These are phyloP conservation scores for Notodonta ziczac DNA, from an alignment of 2,888 invertebrate genomes.

Conservation along the genomic window DNA sequence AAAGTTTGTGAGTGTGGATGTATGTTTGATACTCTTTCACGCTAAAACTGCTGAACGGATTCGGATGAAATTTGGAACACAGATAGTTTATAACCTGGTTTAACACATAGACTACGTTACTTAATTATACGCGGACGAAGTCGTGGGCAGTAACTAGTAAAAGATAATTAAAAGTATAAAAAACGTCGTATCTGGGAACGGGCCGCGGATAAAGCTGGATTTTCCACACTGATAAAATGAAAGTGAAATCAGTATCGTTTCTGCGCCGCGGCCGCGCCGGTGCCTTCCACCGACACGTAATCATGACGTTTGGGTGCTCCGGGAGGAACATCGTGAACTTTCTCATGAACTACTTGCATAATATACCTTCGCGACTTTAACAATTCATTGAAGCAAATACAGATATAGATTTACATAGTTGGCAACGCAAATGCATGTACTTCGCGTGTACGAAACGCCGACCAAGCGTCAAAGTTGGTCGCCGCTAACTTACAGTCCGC, in stretches of 20 bases:
- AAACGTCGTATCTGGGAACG: slow-evolving; percentile 33
- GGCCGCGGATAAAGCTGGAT: slow-evolving; percentile 47
- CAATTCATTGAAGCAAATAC: not conserved
- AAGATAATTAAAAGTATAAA: slow-evolving; percentile 24
- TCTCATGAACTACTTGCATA: slow-evolving; percentile 3
- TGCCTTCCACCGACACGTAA: slow-evolving; percentile 45
- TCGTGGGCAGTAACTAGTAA: too few relatives aligned
- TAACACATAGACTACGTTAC: too few relatives aligned
- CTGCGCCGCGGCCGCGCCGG: slow-evolving; percentile 56
- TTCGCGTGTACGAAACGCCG: too few relatives aligned
- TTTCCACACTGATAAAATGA: slow-evolving; percentile 69
- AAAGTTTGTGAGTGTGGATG: slow-evolving; percentile 7
- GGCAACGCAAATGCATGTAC: too few relatives aligned
- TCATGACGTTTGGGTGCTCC: slow-evolving; percentile 35
- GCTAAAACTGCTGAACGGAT: too few relatives aligned
- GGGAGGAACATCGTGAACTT: slow-evolving; percentile 9
- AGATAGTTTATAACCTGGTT: too few relatives aligned
- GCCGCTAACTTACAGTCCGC: too few relatives aligned
- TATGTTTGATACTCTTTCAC: too few relatives aligned
- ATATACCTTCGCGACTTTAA: not conserved
- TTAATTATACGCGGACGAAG: too few relatives aligned
- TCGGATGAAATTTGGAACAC: too few relatives aligned
- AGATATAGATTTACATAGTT: too few relatives aligned
- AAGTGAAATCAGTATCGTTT: slow-evolving; percentile 72
- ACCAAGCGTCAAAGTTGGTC: too few relatives aligned